Evolutionary conservation across 2,888 invertebrate genomes (phyloP).

Genomic region (Oxyteleia sp.): DNA sequence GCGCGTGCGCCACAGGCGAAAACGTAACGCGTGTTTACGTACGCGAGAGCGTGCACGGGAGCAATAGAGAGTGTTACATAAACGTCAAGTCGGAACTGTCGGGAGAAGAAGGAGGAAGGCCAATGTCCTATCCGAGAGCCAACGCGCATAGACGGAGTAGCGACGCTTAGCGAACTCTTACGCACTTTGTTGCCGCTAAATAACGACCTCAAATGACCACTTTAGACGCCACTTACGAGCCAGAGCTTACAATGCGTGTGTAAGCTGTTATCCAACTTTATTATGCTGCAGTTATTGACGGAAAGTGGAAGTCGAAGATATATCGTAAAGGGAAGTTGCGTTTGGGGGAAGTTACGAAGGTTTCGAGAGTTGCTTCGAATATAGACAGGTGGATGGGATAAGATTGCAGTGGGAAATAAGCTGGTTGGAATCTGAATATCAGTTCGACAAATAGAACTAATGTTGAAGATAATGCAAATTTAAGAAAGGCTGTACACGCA

Average conservation of each 20-base stretch:
- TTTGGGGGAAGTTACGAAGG: too few species aligned
- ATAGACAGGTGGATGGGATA: too few species aligned
- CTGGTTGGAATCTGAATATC: too few species aligned
- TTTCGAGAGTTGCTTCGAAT: too few species aligned
- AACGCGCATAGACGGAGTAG: conserved; percentile 24
- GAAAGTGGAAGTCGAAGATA: conserved; percentile 41
- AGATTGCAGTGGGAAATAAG: too few species aligned
- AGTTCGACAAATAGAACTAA: too few species aligned
- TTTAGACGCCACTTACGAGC: conserved; percentile 25
- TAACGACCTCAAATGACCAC: conserved; percentile 40
- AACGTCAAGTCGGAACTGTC: conserved; percentile 67
- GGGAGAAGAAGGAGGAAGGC: conserved; percentile 63
- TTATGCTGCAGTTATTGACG: conserved; percentile 32
- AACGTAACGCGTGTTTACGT: conserved; percentile 67
- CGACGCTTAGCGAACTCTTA: conserved; percentile 7
- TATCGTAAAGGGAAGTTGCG: too few species aligned
- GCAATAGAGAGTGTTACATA: conserved; percentile 70
- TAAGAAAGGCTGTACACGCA: too few species aligned
- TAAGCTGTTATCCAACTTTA: conserved; percentile 38
- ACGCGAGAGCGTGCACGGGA: conserved; percentile 52
- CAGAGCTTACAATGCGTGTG: conserved; percentile 27
- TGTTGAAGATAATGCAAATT: too few species aligned
- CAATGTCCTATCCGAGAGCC: conserved; percentile 63
- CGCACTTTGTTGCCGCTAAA: conserved; percentile 43
- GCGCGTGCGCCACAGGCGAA: conserved; percentile 67